Base-by-base conservation (phyloP, 64 coral and sea anemone species). In the Cladopsammia gracilis region DNA sequence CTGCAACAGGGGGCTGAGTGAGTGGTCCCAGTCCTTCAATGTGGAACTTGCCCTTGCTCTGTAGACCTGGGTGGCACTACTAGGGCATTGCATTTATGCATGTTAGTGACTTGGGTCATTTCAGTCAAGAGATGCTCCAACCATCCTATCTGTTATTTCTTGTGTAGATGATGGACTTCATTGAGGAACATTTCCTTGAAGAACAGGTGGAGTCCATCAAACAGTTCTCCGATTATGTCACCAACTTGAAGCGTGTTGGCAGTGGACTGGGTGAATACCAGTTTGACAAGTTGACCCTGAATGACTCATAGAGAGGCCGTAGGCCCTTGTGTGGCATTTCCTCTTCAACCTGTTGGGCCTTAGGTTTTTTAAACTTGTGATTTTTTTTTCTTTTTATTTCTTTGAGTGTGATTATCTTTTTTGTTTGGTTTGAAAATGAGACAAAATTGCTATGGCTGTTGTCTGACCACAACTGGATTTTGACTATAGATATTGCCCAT, bases 171-270 rank as follows among this genome's bases (percentile, higher is more conserved):
- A 91, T 84, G 69, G 89, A 95, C 86, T 98, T 95, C 89, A 89
- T 98, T 77, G 96, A 95, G 77, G 93, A 58, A 19, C 74, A 95
- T 62, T 98, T 86, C 86, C 94, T 98, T 52, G 77, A 85, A 10
- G 96, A 98, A 64, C 93, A 92, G 95, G 96, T 98, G 61, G 93
- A 98, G 12, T 87, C 89, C 43, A 98, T 98, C 89, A 92, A 98
- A 82, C 78, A 98, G 90, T 83, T 95, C 58, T 58, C 78, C 79
- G 89, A 79, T 6, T 85, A 85, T 83, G 67, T 92, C 56, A 78
- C 93, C 25, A 98, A 92, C 77, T 73, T 98, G 83, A 92, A 86
- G 78, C 89, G 93, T 68, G 90, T 91, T 91, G 96, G 96, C 58
- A 61, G 85, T 53, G 96, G 96, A 47, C 84, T 98, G 90, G 93